Percentiles rank a stretch among this genome's conserved stretches.
These are phyloP conservation scores for Meandrina meandrites DNA, from an alignment of 92 coral and sea anemone species.

Conservation along the genomic window DNA sequence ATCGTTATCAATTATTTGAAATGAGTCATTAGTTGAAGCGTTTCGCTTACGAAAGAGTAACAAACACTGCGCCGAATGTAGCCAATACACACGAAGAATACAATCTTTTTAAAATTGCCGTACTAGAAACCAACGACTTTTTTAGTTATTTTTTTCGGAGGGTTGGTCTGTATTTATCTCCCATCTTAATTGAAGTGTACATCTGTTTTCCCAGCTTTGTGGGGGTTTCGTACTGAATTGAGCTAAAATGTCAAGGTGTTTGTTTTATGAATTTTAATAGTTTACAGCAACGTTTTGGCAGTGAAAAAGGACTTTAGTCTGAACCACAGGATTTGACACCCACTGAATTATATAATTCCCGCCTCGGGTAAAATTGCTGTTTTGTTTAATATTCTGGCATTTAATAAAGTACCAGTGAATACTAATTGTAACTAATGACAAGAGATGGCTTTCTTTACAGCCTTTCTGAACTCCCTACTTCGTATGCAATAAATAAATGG, in stretches of 20 bases:
- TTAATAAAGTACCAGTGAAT: not conserved
- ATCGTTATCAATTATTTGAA: no score
- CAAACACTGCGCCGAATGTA: not conserved
- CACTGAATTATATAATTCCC: no score
- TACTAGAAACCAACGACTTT: no score
- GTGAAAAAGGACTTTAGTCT: no score
- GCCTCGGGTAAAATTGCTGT: not conserved
- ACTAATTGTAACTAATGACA: not conserved
- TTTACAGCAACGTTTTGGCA: no score
- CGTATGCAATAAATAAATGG: conserved; percentile 58
- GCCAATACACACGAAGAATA: no score
- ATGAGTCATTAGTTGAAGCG: not conserved
- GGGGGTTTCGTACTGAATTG: not conserved
- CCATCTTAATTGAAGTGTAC: not conserved
- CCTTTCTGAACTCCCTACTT: conserved; percentile 48
- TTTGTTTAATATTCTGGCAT: not conserved
- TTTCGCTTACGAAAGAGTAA: not conserved
- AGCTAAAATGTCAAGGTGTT: not conserved
- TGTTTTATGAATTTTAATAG: not conserved
- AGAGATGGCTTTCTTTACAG: conserved; percentile 18
- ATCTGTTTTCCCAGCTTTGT: no score
- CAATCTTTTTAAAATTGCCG: no score
- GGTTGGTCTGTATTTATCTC: no score
- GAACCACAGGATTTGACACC: not conserved
- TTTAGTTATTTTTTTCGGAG: no score